Evolutionary conservation across 1,140 invertebrate genomes (phyloP).

Genomic region (Aphaenogaster ashmeadi): DNA sequence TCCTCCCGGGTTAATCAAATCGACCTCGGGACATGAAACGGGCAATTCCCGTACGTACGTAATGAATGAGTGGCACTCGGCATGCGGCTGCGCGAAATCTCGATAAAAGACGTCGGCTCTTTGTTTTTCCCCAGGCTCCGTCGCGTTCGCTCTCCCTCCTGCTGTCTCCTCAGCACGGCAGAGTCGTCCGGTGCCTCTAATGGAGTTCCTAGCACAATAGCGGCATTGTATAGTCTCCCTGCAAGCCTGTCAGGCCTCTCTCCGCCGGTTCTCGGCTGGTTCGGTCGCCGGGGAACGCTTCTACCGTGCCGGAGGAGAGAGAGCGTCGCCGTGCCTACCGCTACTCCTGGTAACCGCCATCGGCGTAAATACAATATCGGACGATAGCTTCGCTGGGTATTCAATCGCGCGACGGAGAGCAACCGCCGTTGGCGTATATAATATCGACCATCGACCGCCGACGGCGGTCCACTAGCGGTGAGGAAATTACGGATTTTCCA

Average conservation of each 20-base stretch:
- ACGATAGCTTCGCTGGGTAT: constrained; percentile 53
- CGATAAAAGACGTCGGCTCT: constrained; percentile 28
- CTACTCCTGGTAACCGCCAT: background rate
- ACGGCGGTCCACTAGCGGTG: background rate
- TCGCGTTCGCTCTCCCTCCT: background rate
- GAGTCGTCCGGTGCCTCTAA: constrained; percentile 56
- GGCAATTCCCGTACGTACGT: constrained; percentile 18
- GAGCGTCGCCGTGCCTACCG: constrained; percentile 32
- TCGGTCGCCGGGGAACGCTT: constrained; percentile 55
- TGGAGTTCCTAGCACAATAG: constrained; percentile 73
- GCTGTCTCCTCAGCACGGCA: constrained; percentile 14
- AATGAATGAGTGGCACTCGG: constrained; percentile 39
- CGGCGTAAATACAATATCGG: constrained; percentile 74
- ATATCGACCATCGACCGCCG: background rate
- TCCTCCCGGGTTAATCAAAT: constrained; percentile 28
- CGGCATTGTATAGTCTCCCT: constrained; percentile 65
- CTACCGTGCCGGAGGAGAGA: constrained; percentile 29
- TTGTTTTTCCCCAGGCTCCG: constrained; percentile 19
- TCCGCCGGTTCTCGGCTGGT: background rate
- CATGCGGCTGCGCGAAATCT: constrained; percentile 41
- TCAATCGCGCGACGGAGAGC: constrained; percentile 51
- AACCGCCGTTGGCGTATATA: constrained; percentile 34
- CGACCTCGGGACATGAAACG: background rate
- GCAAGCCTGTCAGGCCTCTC: constrained; percentile 52
- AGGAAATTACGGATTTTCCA: constrained; percentile 42